Base-by-base conservation (phyloP, 1,140 invertebrate species). In the Tetramorium simillimum region DNA sequence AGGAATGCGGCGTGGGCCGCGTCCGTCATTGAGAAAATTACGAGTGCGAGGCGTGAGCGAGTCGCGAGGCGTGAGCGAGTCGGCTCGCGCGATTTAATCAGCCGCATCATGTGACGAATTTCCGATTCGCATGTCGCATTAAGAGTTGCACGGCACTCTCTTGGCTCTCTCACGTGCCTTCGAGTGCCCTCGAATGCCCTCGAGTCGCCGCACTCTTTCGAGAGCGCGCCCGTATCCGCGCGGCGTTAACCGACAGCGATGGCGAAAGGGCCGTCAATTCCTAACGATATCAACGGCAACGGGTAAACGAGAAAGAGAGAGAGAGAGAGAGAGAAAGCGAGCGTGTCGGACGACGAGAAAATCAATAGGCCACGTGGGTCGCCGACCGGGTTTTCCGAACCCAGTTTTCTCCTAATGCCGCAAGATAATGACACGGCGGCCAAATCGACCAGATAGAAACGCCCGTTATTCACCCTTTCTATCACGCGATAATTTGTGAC, bases 291-390 rank as follows among this genome's bases (percentile, higher is more conserved):
- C 33, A 21, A 21, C 21, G 28, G 12, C 28, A 37, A 21, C 21
- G 24, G 14, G 18, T 16, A 10, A 21, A 3, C 14, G 37, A 43
- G 37, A 24, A 12, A 46, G 4, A 24, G 40, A 24, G 37, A 46
- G 21, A 49, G 65, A 46, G 63, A 21, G n/a, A 40, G 75, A n/a
- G n/a, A n/a, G n/a, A 33, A 62, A 60, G 53, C 9, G 56, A 82
- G 77, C 0, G 86, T 80, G 84, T 76, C 86, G 89, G 69, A 82
- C 37, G 77, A 18, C 72, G 28, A 80, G 89, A 93, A 94, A 94
- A 94, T 94, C 93, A 94, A 94, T 94, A 94, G 89, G 89, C 92
- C 92, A 94, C 93, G 93, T 94, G 93, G 93, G 88, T 90, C 86
- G 88, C 84, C 86, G 89, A 92, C 89, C 86, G 86, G 86, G 86